Conservation (phyloP, 2,113 vertebrate species). For the Polyodon spathula region DNA sequence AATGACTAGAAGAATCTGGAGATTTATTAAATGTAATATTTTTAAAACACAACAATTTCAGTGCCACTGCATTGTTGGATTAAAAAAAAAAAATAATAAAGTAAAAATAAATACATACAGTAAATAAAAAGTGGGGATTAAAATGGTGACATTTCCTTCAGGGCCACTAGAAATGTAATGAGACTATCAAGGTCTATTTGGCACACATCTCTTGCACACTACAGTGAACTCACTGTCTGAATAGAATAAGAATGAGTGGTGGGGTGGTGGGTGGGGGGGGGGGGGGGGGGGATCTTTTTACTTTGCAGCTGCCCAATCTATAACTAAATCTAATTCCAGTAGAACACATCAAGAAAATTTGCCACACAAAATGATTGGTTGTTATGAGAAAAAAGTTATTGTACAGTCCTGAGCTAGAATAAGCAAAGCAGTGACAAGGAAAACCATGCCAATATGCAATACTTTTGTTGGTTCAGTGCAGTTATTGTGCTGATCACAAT, state of each 20-base stretch:
- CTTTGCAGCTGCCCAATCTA: slow-evolving; percentile 7
- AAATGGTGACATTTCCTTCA: too few relatives aligned
- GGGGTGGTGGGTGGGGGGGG: not conserved
- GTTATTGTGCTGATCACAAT: slow-evolving; percentile 26
- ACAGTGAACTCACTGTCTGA: slow-evolving; percentile 4
- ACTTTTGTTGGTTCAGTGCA: too few relatives aligned
- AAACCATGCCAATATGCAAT: slow-evolving; percentile 28
- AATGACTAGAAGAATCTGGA: too few relatives aligned
- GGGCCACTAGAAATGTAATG: too few relatives aligned
- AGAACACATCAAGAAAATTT: not conserved
- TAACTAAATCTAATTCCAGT: not conserved
- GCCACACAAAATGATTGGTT: not conserved
- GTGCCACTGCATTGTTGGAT: too few relatives aligned
- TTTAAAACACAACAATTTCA: too few relatives aligned
- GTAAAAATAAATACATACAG: too few relatives aligned
- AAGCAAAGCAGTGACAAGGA: not conserved
- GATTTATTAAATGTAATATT: too few relatives aligned
- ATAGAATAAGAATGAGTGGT: not conserved
- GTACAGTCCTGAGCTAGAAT: slow-evolving; percentile 12
- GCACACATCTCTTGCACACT: not conserved
- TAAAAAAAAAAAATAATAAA: too few relatives aligned
- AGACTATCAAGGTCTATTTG: too few relatives aligned
- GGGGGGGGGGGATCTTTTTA: slow-evolving; percentile 8
- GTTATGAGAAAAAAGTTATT: not conserved
- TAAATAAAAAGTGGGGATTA: too few relatives aligned